These are phyloP conservation scores for Alloplasta piceator DNA, from an alignment of 2,888 invertebrate genomes.

Conservation along the genomic window DNA sequence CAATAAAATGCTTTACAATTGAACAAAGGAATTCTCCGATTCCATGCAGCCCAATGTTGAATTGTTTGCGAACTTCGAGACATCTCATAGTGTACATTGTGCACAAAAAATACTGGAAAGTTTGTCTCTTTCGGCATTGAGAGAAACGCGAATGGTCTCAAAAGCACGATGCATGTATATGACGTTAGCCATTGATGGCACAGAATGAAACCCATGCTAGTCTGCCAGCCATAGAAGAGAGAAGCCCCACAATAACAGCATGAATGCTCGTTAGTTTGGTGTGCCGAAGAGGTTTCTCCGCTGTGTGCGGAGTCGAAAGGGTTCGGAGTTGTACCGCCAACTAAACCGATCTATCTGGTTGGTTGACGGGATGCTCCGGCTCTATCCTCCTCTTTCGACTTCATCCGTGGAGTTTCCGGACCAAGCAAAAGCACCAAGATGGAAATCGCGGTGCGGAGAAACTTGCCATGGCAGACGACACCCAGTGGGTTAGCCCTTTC, in stretches of 20 bases:
- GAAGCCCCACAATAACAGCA: constrained; percentile 62
- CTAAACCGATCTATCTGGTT: constrained; percentile 77
- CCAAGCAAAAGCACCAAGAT: constrained; percentile 49
- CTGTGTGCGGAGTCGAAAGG: constrained; percentile 69
- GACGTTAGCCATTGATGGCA: constrained; percentile 28
- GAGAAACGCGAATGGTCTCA: no score
- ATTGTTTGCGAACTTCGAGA: no score
- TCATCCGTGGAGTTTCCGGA: constrained; percentile 72
- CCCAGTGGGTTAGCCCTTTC: constrained; percentile 11
- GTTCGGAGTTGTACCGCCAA: constrained; percentile 74
- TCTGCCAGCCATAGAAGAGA: constrained; percentile 22
- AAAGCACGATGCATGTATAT: not conserved
- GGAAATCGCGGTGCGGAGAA: constrained; percentile 37
- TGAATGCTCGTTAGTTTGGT: constrained; percentile 74
- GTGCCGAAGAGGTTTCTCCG: constrained; percentile 36
- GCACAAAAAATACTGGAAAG: no score
- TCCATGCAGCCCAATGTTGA: no score
- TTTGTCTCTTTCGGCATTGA: no score
- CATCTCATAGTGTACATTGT: no score
- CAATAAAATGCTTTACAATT: no score
- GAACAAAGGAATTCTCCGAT: no score
- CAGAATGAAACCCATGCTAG: constrained; percentile 29
- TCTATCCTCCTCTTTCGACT: not conserved
- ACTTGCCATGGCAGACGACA: constrained; percentile 49
- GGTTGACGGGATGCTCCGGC: constrained; percentile 37